Conservation (phyloP, 2,797 vertebrate species). For the Eospalax fontanierii region DNA sequence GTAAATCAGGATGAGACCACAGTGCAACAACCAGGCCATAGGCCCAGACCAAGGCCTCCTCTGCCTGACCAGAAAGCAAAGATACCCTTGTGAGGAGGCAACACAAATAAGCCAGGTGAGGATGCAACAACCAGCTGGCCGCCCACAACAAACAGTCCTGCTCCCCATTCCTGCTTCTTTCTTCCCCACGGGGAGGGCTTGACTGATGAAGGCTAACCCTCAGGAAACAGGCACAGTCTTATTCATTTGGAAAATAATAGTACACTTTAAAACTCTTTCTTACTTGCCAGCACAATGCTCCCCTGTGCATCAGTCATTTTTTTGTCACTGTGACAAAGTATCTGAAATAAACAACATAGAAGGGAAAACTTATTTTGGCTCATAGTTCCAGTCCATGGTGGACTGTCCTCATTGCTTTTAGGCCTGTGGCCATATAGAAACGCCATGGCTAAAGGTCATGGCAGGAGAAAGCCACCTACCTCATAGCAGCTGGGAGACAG, state of each 20-base stretch:
- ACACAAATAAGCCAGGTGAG: neutral
- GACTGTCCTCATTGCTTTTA: neutral
- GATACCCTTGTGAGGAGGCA: neutral
- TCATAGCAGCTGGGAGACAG: neutral
- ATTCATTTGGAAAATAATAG: neutral
- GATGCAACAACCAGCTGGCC: too few species aligned
- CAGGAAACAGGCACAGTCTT: neutral
- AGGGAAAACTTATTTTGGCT: neutral
- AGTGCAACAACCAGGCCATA: accelerated
- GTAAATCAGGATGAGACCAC: neutral
- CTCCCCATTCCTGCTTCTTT: too few species aligned
- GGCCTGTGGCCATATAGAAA: neutral
- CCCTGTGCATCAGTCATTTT: neutral
- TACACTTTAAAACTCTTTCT: neutral
- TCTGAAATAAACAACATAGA: neutral
- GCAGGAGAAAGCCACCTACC: neutral
- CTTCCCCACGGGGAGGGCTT: neutral
- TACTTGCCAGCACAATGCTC: neutral
- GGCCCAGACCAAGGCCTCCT: neutral
- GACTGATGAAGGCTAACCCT: neutral
- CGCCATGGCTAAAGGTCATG: neutral
- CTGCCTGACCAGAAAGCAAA: neutral
- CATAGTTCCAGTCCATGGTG: neutral
- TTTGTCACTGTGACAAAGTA: neutral
- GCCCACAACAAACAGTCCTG: neutral